phyloP scores from a whole-genome alignment of 2,113 vertebrate species.

The Myiozetetes cayanensis region DNA sequence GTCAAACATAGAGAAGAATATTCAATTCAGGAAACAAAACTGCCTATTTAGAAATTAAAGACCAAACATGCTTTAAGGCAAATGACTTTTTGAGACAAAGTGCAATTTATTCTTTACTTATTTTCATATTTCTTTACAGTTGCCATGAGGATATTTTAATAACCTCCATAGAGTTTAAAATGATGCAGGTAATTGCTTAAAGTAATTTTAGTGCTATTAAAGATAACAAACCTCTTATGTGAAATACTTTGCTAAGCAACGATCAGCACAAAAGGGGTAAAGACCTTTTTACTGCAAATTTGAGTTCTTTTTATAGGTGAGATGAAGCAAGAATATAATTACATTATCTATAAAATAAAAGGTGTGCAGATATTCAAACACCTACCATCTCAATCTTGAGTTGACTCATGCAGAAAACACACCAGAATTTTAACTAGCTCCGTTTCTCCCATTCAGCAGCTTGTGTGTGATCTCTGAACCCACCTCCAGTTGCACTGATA shows the following conservation, averaged over 20 bases:
- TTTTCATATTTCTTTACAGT: constrained; percentile 70
- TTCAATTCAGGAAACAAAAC: constrained; percentile 24
- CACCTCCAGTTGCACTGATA: background rate
- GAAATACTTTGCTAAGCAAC: constrained; percentile 67
- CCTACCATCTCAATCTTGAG: background rate
- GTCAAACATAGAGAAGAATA: background rate
- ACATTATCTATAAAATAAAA: constrained; percentile 53
- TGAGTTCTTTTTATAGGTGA: constrained; percentile 52
- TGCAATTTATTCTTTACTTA: constrained; percentile 63
- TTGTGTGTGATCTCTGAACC: background rate
- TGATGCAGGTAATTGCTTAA: constrained; percentile 71
- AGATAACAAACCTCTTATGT: constrained; percentile 73
- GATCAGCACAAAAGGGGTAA: constrained; percentile 65
- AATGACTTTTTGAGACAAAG: constrained; percentile 38
- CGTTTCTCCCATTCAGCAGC: background rate
- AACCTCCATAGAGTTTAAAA: constrained; percentile 70
- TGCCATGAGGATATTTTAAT: constrained; percentile 71
- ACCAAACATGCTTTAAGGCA: constrained; percentile 37
- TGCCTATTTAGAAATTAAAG: constrained; percentile 27
- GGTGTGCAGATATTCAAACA: constrained; percentile 7
- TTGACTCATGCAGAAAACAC: constrained; percentile 1
- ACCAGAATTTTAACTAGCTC: constrained; percentile 15
- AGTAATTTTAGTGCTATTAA: constrained; percentile 75
- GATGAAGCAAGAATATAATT: constrained; percentile 61
- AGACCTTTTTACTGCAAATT: constrained; percentile 57